These are phyloP conservation scores for Diloba caeruleocephala DNA, from an alignment of 2,888 invertebrate genomes.

Conservation along the genomic window DNA sequence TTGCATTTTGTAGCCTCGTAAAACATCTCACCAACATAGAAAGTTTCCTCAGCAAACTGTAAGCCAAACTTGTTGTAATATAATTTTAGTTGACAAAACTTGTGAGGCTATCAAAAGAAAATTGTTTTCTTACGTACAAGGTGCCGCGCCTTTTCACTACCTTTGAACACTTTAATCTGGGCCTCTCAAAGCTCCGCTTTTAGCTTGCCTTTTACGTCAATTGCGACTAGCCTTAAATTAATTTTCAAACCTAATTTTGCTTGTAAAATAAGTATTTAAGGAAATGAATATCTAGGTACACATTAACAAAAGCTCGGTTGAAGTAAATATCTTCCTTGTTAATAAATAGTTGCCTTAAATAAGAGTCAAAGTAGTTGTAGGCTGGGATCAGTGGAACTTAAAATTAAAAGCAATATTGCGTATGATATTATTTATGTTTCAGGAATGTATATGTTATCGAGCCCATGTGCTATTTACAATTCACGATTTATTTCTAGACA, in stretches of 20 bases:
- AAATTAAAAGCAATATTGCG: too few species aligned
- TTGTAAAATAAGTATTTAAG: slow-evolving; percentile 4
- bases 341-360: too few species aligned
- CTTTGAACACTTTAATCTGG: slow-evolving; percentile 66
- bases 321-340: too few species aligned
- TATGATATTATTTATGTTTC: too few species aligned
- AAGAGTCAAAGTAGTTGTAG: too few species aligned
- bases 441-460: too few species aligned
- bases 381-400: too few species aligned
- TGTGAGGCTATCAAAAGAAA: slow-evolving; percentile 55
- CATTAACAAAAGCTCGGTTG: too few species aligned
- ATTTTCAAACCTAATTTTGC: slow-evolving; percentile 49
- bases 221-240: slow-evolving; percentile 55
- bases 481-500: too few species aligned
- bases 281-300: slow-evolving; percentile 8
- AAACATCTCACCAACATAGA: slow-evolving; percentile 16
- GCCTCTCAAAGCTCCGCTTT: slow-evolving; percentile 53
- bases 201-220: slow-evolving; percentile 49
- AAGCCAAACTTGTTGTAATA: slow-evolving; percentile 51
- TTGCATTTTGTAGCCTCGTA: slow-evolving; percentile 26
- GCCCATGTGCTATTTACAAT: too few species aligned
- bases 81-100: slow-evolving; percentile 59
- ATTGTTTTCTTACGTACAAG: slow-evolving; percentile 45
- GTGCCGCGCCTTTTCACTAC: slow-evolving; percentile 57
- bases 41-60: slow-evolving; percentile 42